Percentiles rank a stretch among this genome's conserved stretches.
phyloP scores from a whole-genome alignment of 2,113 vertebrate genomes.

The Anhinga anhinga region DNA sequence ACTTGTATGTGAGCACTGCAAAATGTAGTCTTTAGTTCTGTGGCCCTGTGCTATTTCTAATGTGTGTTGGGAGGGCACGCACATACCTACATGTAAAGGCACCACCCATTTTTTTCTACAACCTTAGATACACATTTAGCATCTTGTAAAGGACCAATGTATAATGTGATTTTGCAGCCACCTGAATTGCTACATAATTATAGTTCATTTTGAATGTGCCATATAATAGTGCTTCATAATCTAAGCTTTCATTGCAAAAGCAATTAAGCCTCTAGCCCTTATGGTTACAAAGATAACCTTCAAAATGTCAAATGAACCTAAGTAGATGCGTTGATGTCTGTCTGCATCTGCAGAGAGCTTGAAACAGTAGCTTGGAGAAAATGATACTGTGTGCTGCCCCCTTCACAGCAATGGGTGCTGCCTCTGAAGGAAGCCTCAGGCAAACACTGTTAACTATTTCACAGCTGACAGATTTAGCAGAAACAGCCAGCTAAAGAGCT shows the following conservation, averaged over 20 bases:
- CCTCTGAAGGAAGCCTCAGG: neutral
- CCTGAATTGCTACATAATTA: constrained; percentile 27
- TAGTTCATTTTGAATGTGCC: constrained; percentile 12
- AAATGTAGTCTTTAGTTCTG: neutral
- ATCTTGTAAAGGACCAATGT: neutral
- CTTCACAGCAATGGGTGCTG: neutral
- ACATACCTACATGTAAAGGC: accelerated
- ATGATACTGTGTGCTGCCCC: neutral
- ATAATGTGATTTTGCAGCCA: neutral
- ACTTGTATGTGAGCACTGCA: neutral
- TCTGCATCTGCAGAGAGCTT: constrained; percentile 15
- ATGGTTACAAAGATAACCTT: constrained; percentile 55
- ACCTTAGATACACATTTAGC: neutral
- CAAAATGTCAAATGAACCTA: constrained; percentile 34
- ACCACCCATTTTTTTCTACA: neutral
- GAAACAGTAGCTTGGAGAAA: constrained; percentile 37
- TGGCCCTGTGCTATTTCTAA: neutral
- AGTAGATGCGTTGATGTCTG: constrained; percentile 17
- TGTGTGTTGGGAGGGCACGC: accelerated
- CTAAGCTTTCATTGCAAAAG: constrained; percentile 24
- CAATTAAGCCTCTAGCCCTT: constrained; percentile 44
- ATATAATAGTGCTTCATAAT: constrained; percentile 18
- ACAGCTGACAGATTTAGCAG: neutral
- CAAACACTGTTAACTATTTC: neutral
- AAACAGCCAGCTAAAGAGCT: neutral